Base-by-base conservation (phyloP, 53 echinoderm and acorn worm species). In the Temnopleurus reevesii region DNA sequence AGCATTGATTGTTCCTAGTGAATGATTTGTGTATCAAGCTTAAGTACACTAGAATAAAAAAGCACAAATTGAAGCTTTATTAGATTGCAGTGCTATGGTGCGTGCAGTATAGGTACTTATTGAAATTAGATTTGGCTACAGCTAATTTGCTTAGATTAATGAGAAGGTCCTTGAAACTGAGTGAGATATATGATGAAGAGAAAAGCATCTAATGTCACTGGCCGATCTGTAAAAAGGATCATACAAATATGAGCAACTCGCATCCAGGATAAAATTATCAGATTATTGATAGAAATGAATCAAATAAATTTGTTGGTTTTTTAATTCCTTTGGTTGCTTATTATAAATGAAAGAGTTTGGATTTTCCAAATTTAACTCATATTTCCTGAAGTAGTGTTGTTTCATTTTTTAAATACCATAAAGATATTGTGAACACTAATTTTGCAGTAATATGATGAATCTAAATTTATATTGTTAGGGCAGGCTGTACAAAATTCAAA, bases 61-160 rank as follows among this genome's bases (percentile, higher is more conserved):
- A 41, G 27, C 71, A 71, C 71, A 71, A 10, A 71, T 71, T 36
- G 8, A 33, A 2, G 36, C 65, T 35, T 34, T 1, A 38, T 71
- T 71, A 21, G 12, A 38, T 41, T 2, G 9, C 63, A 35, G 71
- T 19, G 71, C 36, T 71, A 7, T 8, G n/a, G 43, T 71, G 71
- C 41, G n/a, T 71, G 71, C 36, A 71, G 71, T 71, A 71, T 71
- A 41, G 71, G 71, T 71, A 71, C 71, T 71, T 71, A 71, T 41
- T 71, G 71, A 80, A 80, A 80, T 80, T 80, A 80, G 51, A 80
- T 80, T 80, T 80, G 12, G 51, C 80, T 80, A 80, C 51, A 80
- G 47, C 80, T 47, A 80, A 80, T 80, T 80, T 80, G 51, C 51
- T 80, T 80, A 80, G 47, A 46, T 27, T 80, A 80, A 80, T 80